These are phyloP conservation scores for Zootermopsis nevadensis DNA, from an alignment of 2,888 invertebrate species.

Conservation along the genomic window DNA sequence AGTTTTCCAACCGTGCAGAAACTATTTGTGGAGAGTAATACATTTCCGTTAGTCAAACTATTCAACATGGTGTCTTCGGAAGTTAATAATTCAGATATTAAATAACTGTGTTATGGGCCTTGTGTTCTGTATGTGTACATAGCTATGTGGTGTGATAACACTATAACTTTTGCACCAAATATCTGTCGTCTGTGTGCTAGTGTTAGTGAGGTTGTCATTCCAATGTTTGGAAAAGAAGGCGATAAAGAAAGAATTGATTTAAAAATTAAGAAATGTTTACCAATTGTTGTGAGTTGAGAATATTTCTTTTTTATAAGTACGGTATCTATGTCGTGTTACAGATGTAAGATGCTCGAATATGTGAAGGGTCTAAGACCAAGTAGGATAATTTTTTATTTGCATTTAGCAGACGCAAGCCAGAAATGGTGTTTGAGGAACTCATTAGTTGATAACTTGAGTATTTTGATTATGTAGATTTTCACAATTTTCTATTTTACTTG, in stretches of 20 bases:
- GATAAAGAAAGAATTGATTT: constrained; percentile 58
- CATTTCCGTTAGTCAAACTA: too few species aligned
- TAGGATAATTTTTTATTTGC: too few species aligned
- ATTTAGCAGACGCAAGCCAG: too few species aligned
- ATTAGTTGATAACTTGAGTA: too few species aligned
- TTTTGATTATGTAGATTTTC: too few species aligned
- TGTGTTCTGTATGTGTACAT: neutral
- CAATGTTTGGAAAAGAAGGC: constrained; percentile 59
- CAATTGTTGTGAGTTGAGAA: constrained; percentile 58
- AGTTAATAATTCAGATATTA: neutral
- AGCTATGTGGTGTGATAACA: constrained; percentile 49
- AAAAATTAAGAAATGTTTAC: constrained; percentile 62
- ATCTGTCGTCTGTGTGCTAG: constrained; percentile 61
- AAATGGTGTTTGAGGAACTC: too few species aligned
- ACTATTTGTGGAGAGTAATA: too few species aligned
- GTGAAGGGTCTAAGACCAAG: too few species aligned
- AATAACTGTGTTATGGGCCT: neutral
- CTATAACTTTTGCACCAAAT: constrained; percentile 47
- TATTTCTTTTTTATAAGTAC: neutral
- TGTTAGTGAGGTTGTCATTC: constrained; percentile 58
- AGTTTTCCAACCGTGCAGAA: too few species aligned
- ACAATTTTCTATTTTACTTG: too few species aligned
- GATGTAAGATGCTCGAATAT: too few species aligned
- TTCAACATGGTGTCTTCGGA: neutral
- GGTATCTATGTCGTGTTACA: too few species aligned